Base-by-base conservation (phyloP, 2,113 vertebrate species). In the Channa argus region DNA sequence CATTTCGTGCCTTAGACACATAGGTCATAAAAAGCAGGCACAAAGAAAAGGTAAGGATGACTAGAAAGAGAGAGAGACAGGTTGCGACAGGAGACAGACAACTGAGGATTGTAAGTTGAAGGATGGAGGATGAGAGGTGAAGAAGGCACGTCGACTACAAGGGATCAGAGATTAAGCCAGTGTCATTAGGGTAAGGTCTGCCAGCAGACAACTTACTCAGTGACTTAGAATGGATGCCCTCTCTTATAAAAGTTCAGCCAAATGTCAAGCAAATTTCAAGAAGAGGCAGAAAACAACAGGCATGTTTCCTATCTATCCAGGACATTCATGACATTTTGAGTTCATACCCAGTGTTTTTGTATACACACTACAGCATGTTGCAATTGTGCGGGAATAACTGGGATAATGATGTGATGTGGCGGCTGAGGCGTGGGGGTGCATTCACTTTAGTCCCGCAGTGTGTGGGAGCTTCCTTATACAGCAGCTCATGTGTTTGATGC, bases 91-190 rank as follows among this genome's bases (percentile, higher is more conserved):
- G 37, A 8, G 49, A 11, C 24, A 53, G 66, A 63, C 63, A 74
- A 64, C 8, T 6, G 43, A 55, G 54, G 55, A 73, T 41, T 80
- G 2, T 77, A 72, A 58, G 53, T 63, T 75, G 55, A 79, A 10
- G 49, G 7, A 45, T 39, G 45, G 37, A 39, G 44, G 8, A 52
- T 43, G 71, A 39, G 55, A 53, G 65, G 69, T 70, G 51, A 50
- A 7, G 49, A 85, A 61, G 63, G 5, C 44, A 67, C 15, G 66
- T 54, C 58, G 49, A 55, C 52, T 46, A 52, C 13, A 24, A 83
- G 72, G 49, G 74, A 79, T 82, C 55, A 73, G 73, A 78, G 82
- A 82, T 83, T 87, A 87, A 79, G 63, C 74, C 72, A 64, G 2
- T 76, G 71, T 77, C 10, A 24, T 11, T 34, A 63, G 52, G 55